phyloP scores from a whole-genome alignment of 1,140 invertebrate genomes.

The Subanguina moxae region DNA sequence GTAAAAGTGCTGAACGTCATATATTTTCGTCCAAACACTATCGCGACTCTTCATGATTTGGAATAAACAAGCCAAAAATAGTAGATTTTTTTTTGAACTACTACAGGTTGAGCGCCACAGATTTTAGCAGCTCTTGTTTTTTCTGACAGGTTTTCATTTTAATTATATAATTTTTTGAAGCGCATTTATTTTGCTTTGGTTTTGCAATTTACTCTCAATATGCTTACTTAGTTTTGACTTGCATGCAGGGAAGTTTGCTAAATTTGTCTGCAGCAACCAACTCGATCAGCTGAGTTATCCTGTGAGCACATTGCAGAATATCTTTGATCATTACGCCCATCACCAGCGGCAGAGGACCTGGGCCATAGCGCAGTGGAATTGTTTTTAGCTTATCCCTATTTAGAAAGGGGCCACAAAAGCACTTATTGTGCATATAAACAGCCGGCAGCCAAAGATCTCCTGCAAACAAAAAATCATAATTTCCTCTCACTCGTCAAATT shows the following conservation, averaged over 20 bases:
- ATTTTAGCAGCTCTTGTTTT: no score
- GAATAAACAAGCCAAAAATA: no score
- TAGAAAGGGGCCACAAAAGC: background rate
- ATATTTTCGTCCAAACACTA: no score
- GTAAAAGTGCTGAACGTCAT: no score
- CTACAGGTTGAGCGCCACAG: no score
- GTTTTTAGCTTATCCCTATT: background rate
- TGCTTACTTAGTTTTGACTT: background rate
- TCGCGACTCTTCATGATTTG: no score
- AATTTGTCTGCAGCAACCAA: slow-evolving; percentile 3
- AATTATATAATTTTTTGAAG: no score
- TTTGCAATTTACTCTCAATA: no score
- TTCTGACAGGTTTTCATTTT: no score
- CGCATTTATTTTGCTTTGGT: no score
- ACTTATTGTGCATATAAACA: background rate
- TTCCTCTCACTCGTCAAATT: no score
- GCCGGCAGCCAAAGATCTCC: background rate
- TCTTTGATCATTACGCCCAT: background rate
- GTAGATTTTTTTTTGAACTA: no score
- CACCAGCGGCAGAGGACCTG: background rate
- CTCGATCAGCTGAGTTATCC: background rate
- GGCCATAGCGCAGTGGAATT: background rate
- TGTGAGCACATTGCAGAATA: background rate
- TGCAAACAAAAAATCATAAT: background rate
- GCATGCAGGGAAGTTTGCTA: background rate